A percentile compares a stretch with the other conserved stretches of the same genome.
These are phyloP conservation scores for Neuroterus valhalla DNA, from an alignment of 1,140 invertebrate species.

Conservation along the genomic window DNA sequence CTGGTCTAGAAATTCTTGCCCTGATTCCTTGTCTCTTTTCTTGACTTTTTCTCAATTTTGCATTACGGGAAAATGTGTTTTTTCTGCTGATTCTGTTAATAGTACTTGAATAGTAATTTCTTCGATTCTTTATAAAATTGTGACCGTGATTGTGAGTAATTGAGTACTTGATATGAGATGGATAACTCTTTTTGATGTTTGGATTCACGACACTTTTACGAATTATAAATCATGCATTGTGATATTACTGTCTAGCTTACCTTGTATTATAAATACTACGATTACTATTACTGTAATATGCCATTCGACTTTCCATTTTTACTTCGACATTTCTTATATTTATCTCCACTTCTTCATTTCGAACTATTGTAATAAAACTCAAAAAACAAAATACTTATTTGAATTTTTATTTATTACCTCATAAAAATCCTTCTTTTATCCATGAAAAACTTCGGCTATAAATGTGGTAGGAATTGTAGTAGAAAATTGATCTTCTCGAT, in stretches of 20 bases:
- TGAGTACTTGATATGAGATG: background rate
- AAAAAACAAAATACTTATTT: conserved; percentile 54
- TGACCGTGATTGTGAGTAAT: conserved; percentile 7
- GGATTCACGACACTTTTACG: conserved; percentile 64
- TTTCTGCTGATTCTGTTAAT: background rate
- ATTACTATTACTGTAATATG: conserved; percentile 57
- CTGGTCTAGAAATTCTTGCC: too few species aligned
- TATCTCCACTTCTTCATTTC: conserved; percentile 75
- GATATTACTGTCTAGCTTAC: conserved; percentile 75
- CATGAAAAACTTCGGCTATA: too few species aligned
- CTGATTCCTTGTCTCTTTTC: too few species aligned
- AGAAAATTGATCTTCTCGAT: background rate
- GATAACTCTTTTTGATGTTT: conserved; percentile 22
- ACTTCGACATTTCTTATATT: conserved; percentile 74
- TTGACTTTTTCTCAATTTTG: background rate
- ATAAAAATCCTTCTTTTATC: background rate
- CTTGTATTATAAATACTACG: conserved; percentile 72
- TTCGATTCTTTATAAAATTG: conserved; percentile 17
- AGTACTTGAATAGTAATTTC: conserved; percentile 4
- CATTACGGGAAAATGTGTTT: background rate
- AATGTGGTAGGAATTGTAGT: too few species aligned
- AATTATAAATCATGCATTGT: conserved; percentile 75
- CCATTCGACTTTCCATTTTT: conserved; percentile 73
- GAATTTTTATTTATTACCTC: background rate
- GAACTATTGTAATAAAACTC: conserved; percentile 74